phyloP scores from a whole-genome alignment of 2,797 vertebrate genomes.

The Sebastes taczanowskii region DNA sequence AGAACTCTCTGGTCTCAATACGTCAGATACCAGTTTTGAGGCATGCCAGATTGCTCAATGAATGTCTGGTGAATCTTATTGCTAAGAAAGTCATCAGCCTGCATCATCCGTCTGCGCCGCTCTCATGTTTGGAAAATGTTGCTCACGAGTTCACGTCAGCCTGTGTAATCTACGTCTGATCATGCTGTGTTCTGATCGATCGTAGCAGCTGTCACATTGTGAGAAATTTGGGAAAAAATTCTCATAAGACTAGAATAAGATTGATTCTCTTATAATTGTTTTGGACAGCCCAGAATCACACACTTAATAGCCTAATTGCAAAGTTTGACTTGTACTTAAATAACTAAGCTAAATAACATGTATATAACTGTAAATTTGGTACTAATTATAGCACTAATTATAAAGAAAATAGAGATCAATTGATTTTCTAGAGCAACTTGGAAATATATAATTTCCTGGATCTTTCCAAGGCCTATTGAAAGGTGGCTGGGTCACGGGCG shows the following conservation, averaged over 20 bases:
- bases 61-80: not conserved
- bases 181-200: accelerated
- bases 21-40: no score
- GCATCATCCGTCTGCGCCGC: not conserved
- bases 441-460: no score
- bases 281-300: no score
- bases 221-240: not conserved
- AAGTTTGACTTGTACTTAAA: not conserved
- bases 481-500: no score
- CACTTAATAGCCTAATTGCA: not conserved
- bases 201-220: not conserved
- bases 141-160: not conserved
- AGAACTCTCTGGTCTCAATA: no score
- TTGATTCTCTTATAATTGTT: no score
- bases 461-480: no score
- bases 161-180: not conserved
- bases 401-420: no score
- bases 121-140: not conserved
- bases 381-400: no score
- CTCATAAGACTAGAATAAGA: not conserved
- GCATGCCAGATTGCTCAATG: not conserved
- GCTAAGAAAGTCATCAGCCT: not conserved
- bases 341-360: not conserved
- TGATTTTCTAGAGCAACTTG: no score
- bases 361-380: no score